A percentile compares a stretch with the other conserved stretches of the same genome.
These are phyloP conservation scores for Turritopsis rubra DNA, from an alignment of 30 jellyfish, hydroid and myxozoan genomes.

Conservation along the genomic window DNA sequence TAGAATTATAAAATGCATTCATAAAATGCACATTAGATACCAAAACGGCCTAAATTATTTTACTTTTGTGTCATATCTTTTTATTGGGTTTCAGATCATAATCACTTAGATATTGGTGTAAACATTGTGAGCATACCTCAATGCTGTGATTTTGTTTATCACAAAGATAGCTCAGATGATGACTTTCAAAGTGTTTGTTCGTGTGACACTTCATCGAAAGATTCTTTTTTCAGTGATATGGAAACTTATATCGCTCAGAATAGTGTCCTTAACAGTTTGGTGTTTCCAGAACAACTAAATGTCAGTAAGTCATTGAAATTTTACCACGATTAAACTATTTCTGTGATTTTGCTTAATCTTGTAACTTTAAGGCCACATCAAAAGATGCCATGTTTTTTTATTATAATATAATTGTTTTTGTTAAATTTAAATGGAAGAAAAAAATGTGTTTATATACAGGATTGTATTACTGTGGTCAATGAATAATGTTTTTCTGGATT, in stretches of 20 bases:
- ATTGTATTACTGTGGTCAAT: background rate
- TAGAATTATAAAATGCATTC: no score
- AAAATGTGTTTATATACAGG: background rate
- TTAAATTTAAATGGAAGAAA: background rate
- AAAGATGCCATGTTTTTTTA: background rate
- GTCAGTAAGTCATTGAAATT: slow-evolving; percentile 55
- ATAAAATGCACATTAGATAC: no score
- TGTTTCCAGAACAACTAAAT: slow-evolving; percentile 71
- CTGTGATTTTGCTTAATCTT: background rate
- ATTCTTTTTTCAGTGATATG: slow-evolving; percentile 44
- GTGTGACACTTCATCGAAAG: slow-evolving; percentile 44
- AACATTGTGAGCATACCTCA: slow-evolving; percentile 69
- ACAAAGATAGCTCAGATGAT: slow-evolving; percentile 33
- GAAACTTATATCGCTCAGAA: slow-evolving; percentile 76
- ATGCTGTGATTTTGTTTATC: slow-evolving; percentile 61
- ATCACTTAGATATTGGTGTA: slow-evolving; percentile 59
- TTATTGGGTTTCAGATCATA: slow-evolving; percentile 53
- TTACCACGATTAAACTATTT: background rate
- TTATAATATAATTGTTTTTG: background rate
- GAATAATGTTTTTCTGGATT: no score
- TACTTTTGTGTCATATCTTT: no score
- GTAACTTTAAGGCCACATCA: background rate
- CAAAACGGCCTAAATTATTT: no score
- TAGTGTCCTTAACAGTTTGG: slow-evolving; percentile 43
- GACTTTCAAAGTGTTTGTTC: slow-evolving; percentile 54